Evolutionary conservation across 2,113 vertebrate species (phyloP).

Genomic region (Mystacornis crossleyi): DNA sequence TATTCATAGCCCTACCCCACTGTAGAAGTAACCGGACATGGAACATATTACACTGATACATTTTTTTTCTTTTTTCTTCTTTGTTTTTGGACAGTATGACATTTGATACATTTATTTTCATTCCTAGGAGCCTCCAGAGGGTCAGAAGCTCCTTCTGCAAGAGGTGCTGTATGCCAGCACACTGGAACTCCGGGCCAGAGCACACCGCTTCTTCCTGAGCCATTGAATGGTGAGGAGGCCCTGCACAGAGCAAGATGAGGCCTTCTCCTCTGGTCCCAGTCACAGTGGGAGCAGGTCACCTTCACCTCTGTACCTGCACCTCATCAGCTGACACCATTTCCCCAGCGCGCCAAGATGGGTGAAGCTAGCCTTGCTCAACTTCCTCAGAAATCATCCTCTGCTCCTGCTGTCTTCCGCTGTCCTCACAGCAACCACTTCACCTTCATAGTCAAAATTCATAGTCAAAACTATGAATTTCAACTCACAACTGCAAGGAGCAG

Average conservation of each 20-base stretch:
- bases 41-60: not conserved
- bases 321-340: not conserved
- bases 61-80: not conserved
- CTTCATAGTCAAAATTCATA: no score
- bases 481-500: not conserved
- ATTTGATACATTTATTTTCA: not conserved
- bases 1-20: not conserved
- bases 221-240: not conserved
- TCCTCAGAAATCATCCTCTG: not conserved
- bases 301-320: not conserved
- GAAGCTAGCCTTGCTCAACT: not conserved
- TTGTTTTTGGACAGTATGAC: not conserved
- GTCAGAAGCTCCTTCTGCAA: not conserved
- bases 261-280: not conserved
- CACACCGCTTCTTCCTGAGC: fast-evolving
- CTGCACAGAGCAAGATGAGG: not conserved
- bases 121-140: not conserved
- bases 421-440: not conserved
- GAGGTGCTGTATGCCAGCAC: fast-evolving
- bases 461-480: fast-evolving
- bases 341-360: fast-evolving
- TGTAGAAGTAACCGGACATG: not conserved
- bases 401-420: not conserved
- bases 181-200: not conserved
- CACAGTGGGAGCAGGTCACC: not conserved